Base-by-base conservation (phyloP, 2,797 vertebrate genomes). In the Typhlichthys subterraneus region DNA sequence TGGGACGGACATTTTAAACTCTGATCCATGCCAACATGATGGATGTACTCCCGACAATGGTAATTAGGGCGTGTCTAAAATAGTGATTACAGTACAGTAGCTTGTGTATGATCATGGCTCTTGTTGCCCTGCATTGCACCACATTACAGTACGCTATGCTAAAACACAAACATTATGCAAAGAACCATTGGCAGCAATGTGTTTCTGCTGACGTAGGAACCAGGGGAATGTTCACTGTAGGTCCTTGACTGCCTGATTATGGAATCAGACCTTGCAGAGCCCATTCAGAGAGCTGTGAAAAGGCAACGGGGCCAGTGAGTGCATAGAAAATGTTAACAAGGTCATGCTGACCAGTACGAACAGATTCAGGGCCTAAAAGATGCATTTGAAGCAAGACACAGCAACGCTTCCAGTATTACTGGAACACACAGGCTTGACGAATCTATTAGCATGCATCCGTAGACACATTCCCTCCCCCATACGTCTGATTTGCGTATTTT, bases 401-500 rank as follows among this genome's bases (percentile, higher is more conserved):
- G 50, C 10, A 8, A 2, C 19, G 9, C 15, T 12, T 57, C 5
- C 45, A 17, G 15, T 15, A 19, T 10, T 17, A 57, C 4, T 5
- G 4, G 23, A 45, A 12, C 12, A 46, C 19, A 13, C 45, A 45
- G 12, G 3, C 14, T 3, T 12, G 14, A 46, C 12, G 46, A 46
- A 19, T 23, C 23, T 23, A 23, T 45, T 17, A 17, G 33, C 2
- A 45, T 15, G 4, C 19, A 53, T 23, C 15, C 14, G 12, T 12
- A 53, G 7, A 14, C 19, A 31, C 12, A 45, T 9, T 11, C 31
- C 17, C 38, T 14, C 55, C 13, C 15, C 13, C 50, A 51, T 17
- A 6, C 10, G 73, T 70, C 70, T 66, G 63, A 31, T 70, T 60
- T 70, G 60, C 11, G 59, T 55, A 23, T 49, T 38, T 61, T 61